Evolutionary conservation across 2,113 vertebrate species (phyloP).

Genomic region (Sturnira hondurensis): DNA sequence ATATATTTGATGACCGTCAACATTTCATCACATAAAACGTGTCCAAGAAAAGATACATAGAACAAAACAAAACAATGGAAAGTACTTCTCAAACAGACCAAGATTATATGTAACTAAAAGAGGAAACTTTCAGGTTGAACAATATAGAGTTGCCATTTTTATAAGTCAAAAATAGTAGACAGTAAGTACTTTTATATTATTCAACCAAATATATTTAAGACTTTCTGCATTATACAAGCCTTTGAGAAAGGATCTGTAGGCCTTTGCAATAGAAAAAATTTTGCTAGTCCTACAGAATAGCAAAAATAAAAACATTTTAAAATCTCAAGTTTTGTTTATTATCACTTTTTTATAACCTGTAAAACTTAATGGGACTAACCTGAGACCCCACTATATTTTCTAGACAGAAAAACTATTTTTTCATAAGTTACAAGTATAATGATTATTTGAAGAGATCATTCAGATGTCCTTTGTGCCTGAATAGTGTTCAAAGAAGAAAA

Average conservation of each 20-base stretch:
- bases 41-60: background rate
- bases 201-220: background rate
- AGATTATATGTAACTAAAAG: background rate
- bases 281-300: background rate
- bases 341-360: background rate
- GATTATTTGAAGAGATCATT: background rate
- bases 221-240: background rate
- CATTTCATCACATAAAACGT: slow-evolving; percentile 26
- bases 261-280: too few species aligned
- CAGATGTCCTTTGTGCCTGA: background rate
- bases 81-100: background rate
- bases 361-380: background rate
- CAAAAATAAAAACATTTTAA: background rate
- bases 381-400: background rate
- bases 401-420: background rate
- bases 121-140: background rate
- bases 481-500: background rate
- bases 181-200: background rate
- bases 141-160: background rate
- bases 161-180: background rate
- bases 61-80: background rate
- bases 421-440: background rate
- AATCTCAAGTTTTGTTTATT: background rate
- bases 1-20: background rate
- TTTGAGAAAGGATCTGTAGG: background rate